phyloP scores from a whole-genome alignment of 2,113 vertebrate species.

The Amazona vittata region DNA sequence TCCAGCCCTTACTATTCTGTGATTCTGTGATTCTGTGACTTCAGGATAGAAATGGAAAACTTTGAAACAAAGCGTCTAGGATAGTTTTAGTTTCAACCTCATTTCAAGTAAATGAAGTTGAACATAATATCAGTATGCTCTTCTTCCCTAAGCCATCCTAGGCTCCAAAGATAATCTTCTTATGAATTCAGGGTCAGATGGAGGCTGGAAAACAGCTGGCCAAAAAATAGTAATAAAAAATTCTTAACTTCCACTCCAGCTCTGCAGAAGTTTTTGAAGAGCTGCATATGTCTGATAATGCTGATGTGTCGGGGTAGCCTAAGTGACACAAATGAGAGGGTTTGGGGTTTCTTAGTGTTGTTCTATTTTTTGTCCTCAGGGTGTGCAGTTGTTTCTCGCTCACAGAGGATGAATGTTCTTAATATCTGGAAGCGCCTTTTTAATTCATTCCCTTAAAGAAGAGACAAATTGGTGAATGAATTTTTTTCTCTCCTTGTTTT shows the following conservation, averaged over 20 bases:
- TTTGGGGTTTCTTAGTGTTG: neutral
- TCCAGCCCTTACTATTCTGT: no score
- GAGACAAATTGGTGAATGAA: neutral
- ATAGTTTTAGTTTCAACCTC: neutral
- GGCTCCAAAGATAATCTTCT: conserved; percentile 25
- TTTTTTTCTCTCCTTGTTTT: neutral
- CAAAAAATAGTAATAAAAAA: neutral
- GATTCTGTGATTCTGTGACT: no score
- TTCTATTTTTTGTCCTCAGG: neutral
- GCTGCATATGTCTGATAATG: neutral
- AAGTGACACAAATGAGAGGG: neutral
- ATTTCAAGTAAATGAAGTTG: neutral
- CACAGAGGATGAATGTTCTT: neutral
- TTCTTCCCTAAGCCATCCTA: neutral
- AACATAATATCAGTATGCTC: neutral
- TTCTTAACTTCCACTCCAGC: neutral
- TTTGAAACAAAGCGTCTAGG: neutral
- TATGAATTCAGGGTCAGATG: neutral
- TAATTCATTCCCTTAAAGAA: neutral
- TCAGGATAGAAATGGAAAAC: neutral
- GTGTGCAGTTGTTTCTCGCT: neutral
- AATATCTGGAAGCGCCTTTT: neutral
- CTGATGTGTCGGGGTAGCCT: neutral
- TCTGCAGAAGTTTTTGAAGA: neutral
- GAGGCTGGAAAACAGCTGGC: conserved; percentile 10